Percentiles rank a stretch among this genome's conserved stretches.
These are phyloP conservation scores for Henricia sp. DNA, from an alignment of 53 echinoderm and acorn worm genomes.

Conservation along the genomic window DNA sequence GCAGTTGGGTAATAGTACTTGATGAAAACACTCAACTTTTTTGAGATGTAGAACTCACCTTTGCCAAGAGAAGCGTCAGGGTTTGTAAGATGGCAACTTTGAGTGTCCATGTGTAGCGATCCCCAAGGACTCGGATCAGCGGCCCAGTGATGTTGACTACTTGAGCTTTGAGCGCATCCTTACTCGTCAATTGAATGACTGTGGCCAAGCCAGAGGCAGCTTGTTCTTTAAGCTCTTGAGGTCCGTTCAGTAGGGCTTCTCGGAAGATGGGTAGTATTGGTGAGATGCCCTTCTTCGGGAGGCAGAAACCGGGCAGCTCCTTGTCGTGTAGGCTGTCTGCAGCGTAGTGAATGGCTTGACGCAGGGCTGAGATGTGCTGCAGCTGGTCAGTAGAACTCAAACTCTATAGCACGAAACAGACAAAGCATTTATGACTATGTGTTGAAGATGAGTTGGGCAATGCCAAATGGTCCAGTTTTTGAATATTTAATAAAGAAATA, in stretches of 20 bases:
- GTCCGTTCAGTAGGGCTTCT: constrained; percentile 92
- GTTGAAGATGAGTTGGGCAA: too few species aligned
- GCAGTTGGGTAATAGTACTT: too few species aligned
- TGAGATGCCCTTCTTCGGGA: constrained; percentile 80
- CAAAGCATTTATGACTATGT: too few species aligned
- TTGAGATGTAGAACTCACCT: constrained; percentile 77
- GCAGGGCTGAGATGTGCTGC: constrained; percentile 80
- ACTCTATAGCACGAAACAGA: constrained; percentile 54
- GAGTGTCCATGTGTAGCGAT: constrained; percentile 93
- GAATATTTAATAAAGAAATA: too few species aligned
- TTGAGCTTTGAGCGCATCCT: constrained; percentile 86
- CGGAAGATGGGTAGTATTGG: constrained; percentile 94
- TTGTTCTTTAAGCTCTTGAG: constrained; percentile 90
- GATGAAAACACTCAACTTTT: too few species aligned
- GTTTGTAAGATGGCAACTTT: constrained; percentile 97
- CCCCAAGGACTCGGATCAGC: constrained; percentile 93
- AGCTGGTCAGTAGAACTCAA: constrained; percentile 82
- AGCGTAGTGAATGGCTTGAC: constrained; percentile 85
- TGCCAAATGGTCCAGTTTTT: too few species aligned
- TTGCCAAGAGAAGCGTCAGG: constrained; percentile 80
- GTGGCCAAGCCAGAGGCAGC: constrained; percentile 90
- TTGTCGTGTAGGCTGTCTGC: constrained; percentile 69
- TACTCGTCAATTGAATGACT: constrained; percentile 90
- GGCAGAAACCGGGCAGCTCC: constrained; percentile 95
- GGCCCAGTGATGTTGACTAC: constrained; percentile 98